phyloP scores from a whole-genome alignment of 2,888 invertebrate genomes.

The Boloria euphrosyne region DNA sequence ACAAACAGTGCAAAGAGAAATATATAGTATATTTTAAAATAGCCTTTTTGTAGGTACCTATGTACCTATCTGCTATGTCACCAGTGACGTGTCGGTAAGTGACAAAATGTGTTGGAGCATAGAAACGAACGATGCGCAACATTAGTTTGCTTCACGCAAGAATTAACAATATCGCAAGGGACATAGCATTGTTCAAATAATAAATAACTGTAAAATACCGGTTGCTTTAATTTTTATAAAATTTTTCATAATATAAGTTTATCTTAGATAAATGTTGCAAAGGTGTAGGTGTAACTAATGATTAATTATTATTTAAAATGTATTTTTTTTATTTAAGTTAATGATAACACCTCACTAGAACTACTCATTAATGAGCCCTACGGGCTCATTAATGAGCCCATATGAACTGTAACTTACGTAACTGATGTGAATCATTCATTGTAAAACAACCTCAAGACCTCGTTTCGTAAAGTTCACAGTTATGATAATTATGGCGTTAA shows the following conservation, averaged over 20 bases:
- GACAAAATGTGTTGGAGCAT: constrained; percentile 41
- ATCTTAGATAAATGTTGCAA: background rate
- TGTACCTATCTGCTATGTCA: too few species aligned
- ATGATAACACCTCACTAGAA: constrained; percentile 18
- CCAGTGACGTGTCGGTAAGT: constrained; percentile 30
- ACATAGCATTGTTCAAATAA: constrained; percentile 33
- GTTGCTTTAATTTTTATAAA: too few species aligned
- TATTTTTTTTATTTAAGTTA: background rate
- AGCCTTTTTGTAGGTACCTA: constrained; percentile 8
- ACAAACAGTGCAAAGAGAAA: background rate
- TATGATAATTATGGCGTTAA: background rate
- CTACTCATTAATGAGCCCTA: too few species aligned
- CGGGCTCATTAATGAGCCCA: constrained; percentile 36
- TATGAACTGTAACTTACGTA: constrained; percentile 29
- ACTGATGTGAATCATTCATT: constrained; percentile 37
- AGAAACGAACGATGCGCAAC: constrained; percentile 41
- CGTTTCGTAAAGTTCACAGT: background rate
- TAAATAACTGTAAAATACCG: constrained; percentile 13
- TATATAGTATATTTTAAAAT: constrained; percentile 1
- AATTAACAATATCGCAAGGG: constrained; percentile 40
- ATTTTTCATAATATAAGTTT: background rate
- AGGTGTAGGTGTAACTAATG: too few species aligned
- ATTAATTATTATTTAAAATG: background rate
- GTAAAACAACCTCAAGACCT: constrained; percentile 25
- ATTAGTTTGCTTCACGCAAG: constrained; percentile 42